phyloP scores from a whole-genome alignment of 2,797 vertebrate species.

The Chromobotia macracanthus region DNA sequence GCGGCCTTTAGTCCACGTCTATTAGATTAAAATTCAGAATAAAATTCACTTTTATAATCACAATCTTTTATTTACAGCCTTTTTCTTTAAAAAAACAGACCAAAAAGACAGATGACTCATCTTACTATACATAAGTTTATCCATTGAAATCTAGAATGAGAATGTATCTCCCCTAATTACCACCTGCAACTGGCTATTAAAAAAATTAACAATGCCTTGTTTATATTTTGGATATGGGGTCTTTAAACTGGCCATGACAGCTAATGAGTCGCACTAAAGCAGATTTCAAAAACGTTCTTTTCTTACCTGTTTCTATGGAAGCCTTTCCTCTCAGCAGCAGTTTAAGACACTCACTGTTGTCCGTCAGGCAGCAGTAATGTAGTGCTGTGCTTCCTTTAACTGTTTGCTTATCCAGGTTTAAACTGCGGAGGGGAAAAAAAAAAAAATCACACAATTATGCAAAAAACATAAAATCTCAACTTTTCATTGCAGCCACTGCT shows the following conservation, averaged over 20 bases:
- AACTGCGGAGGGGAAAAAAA: constrained; percentile 69
- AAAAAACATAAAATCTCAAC: neutral
- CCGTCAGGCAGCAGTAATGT: constrained; percentile 97
- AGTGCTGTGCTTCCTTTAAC: constrained; percentile 95
- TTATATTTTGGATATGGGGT: too few species aligned
- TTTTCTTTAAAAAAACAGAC: neutral
- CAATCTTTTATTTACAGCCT: too few species aligned
- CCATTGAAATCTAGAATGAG: neutral
- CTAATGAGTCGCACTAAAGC: too few species aligned
- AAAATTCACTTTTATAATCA: neutral
- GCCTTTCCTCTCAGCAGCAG: constrained; percentile 95
- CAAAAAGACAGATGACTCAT: neutral
- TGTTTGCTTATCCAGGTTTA: constrained; percentile 96
- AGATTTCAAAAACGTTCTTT: too few species aligned
- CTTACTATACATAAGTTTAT: neutral
- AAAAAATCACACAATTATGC: neutral
- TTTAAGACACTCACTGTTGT: constrained; percentile 97
- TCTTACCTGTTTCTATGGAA: constrained; percentile 93
- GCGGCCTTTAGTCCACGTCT: neutral
- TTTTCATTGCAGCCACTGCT: constrained; percentile 4
- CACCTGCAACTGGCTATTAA: neutral
- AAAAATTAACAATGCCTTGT: too few species aligned
- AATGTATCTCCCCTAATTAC: neutral
- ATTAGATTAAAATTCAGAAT: neutral
- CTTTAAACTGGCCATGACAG: too few species aligned